Evolutionary conservation across 2,888 invertebrate species (phyloP).

Genomic region (Melanostoma scalare): DNA sequence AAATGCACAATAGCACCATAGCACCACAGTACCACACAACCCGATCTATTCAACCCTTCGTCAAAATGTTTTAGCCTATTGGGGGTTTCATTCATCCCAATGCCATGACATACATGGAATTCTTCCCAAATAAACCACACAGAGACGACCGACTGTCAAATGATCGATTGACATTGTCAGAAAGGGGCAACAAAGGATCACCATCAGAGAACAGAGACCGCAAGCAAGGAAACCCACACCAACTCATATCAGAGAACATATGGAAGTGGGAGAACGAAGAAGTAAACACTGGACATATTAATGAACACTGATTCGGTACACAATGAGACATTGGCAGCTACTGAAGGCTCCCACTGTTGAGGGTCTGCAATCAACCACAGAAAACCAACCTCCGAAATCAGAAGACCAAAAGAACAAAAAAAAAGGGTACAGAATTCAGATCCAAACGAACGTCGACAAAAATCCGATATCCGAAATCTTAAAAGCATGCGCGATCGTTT

Average conservation of each 20-base stretch:
- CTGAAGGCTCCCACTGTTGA: conserved; percentile 69
- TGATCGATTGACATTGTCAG: conserved; percentile 68
- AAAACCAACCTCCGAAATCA: neutral
- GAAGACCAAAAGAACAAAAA: neutral
- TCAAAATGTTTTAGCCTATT: conserved; percentile 60
- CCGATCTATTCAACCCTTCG: conserved; percentile 69
- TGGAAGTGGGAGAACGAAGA: conserved; percentile 14
- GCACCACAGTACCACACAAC: conserved; percentile 4
- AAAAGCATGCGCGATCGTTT: conserved; percentile 73
- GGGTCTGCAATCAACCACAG: conserved; percentile 7
- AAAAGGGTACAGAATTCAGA: conserved; percentile 12
- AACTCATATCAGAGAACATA: too few species aligned
- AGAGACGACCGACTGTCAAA: conserved; percentile 43
- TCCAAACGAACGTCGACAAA: conserved; percentile 34
- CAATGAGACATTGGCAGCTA: conserved; percentile 73
- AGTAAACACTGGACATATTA: conserved; percentile 69
- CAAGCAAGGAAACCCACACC: conserved; percentile 29
- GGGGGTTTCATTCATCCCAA: conserved; percentile 42
- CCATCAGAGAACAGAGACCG: conserved; percentile 14
- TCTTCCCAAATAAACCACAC: conserved; percentile 12
- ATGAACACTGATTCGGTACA: conserved; percentile 71
- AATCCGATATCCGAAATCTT: conserved; percentile 72
- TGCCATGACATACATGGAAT: neutral
- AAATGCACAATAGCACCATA: conserved; percentile 47
- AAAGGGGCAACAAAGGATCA: conserved; percentile 56